Conservation (phyloP, 2,888 invertebrate genomes). For the Diarsia mendica region DNA sequence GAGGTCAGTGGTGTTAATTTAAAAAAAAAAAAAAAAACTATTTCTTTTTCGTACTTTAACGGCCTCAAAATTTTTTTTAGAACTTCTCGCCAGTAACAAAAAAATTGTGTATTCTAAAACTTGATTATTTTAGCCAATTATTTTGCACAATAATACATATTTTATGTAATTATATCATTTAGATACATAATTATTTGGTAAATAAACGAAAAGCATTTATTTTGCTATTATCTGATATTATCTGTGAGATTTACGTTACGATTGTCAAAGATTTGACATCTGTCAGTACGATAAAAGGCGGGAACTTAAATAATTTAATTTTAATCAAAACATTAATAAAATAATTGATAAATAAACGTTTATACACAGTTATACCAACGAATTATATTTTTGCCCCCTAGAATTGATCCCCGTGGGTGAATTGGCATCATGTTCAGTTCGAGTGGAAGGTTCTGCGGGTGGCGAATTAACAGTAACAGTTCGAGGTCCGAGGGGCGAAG, state of each 20-base stretch:
- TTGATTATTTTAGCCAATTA: no score
- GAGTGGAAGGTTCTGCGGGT: conserved; percentile 90
- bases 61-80: no score
- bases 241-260: not conserved
- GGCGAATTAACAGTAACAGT: conserved; percentile 97
- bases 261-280: conserved; percentile 2
- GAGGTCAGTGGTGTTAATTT: no score
- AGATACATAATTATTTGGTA: not conserved
- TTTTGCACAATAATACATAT: not conserved
- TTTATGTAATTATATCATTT: not conserved
- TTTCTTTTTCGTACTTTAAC: no score
- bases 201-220: no score
- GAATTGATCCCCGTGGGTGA: conserved; percentile 96
- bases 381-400: conserved; percentile 60
- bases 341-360: not conserved
- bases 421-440: conserved; percentile 86
- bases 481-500: conserved; percentile 95
- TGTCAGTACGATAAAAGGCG: conserved; percentile 12
- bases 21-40: no score
- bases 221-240: no score
- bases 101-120: no score
- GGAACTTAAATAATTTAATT: conserved; percentile 26
- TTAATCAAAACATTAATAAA: not conserved
- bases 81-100: no score
- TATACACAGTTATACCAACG: not conserved